Evolutionary conservation across 2,113 vertebrate genomes (phyloP).

Genomic region (Quiscalus mexicanus): DNA sequence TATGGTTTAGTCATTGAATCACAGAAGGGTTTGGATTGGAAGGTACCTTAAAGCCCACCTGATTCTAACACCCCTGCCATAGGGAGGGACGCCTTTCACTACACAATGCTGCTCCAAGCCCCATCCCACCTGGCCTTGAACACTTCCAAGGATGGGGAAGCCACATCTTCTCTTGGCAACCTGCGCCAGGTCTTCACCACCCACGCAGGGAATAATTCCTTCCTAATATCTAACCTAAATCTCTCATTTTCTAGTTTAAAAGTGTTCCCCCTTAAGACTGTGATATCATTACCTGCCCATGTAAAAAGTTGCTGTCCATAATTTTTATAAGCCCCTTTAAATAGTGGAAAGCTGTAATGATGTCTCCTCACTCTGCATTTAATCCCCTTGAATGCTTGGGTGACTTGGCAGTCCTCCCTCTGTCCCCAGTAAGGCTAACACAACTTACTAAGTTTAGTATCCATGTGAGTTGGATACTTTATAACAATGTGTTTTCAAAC

Average conservation of each 20-base stretch:
- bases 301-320: background rate
- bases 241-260: background rate
- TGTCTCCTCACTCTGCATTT: background rate
- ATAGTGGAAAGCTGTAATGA: accelerated
- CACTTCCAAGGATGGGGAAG: background rate
- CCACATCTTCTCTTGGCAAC: background rate
- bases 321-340: background rate
- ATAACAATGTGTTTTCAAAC: accelerated
- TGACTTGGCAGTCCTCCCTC: background rate
- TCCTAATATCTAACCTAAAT: background rate
- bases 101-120: background rate
- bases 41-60: background rate
- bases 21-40: background rate
- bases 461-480: background rate
- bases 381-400: background rate
- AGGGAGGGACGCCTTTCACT: background rate
- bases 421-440: background rate
- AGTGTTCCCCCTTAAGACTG: background rate
- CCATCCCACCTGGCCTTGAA: background rate
- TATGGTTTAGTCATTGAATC: background rate
- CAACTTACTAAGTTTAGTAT: background rate
- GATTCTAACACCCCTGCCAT: background rate
- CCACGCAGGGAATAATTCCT: background rate
- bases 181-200: background rate
- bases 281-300: background rate